These are phyloP conservation scores for Mesocentrotus franciscanus DNA, from an alignment of 53 echinoderm and acorn worm species.

Conservation along the genomic window DNA sequence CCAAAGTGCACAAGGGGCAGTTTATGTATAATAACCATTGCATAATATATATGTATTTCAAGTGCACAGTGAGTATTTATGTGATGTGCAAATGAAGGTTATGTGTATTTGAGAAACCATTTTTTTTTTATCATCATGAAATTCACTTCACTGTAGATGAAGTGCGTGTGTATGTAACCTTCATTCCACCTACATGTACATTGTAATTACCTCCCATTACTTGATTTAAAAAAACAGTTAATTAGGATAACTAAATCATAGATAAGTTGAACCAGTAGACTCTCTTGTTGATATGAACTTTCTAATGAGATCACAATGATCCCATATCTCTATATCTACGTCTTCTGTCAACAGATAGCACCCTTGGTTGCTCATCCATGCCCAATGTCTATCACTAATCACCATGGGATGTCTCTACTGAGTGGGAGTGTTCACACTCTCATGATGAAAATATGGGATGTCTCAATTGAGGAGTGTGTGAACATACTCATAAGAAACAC, in stretches of 20 bases:
- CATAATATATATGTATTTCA: too few relatives aligned
- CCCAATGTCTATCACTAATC: conserved; percentile 20
- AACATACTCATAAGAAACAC: too few relatives aligned
- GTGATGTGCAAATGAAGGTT: too few relatives aligned
- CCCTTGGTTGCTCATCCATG: conserved; percentile 34
- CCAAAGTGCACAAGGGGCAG: too few relatives aligned
- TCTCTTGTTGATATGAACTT: conserved; percentile 29
- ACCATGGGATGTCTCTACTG: conserved; percentile 15
- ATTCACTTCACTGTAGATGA: background rate
- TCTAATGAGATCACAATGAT: conserved; percentile 46
- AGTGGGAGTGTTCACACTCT: background rate
- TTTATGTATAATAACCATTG: too few relatives aligned
- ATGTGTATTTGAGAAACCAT: too few relatives aligned
- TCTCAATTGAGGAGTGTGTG: background rate
- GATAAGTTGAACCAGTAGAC: conserved; percentile 20
- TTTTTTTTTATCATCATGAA: background rate
- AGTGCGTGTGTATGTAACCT: background rate
- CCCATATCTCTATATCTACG: background rate
- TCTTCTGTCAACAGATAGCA: conserved; percentile 43
- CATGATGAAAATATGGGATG: background rate
- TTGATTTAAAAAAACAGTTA: background rate
- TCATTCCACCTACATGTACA: background rate
- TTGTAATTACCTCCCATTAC: background rate
- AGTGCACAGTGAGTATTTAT: too few relatives aligned
- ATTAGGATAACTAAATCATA: background rate